These are phyloP conservation scores for Nesoenas mayeri DNA, from an alignment of 2,113 vertebrate genomes.

Conservation along the genomic window DNA sequence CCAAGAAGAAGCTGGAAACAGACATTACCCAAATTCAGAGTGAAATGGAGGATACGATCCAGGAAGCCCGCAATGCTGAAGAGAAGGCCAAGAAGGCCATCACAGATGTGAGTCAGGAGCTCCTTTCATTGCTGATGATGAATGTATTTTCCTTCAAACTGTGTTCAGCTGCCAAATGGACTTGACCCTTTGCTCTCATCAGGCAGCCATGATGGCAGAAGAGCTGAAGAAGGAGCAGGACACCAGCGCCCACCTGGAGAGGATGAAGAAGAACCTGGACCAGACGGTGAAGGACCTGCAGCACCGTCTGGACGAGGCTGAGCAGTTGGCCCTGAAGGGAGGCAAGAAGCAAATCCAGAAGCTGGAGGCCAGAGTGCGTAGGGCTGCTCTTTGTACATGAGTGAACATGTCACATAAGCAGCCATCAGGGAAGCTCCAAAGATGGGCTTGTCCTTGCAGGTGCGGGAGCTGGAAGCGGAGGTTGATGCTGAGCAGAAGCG, in stretches of 20 bases:
- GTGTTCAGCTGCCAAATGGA: too few species aligned
- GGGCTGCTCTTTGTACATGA: background rate
- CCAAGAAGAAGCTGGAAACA: background rate
- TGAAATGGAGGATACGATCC: conserved; percentile 66
- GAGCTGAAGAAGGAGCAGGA: conserved; percentile 95
- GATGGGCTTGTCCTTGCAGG: too few species aligned
- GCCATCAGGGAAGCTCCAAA: too few species aligned
- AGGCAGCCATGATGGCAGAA: conserved; percentile 91
- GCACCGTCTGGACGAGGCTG: conserved; percentile 81
- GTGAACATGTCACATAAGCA: background rate
- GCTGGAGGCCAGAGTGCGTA: conserved; percentile 81
- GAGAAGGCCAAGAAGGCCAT: conserved; percentile 79
- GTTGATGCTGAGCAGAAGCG: too few species aligned
- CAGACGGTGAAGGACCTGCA: background rate
- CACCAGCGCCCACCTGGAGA: conserved; percentile 84
- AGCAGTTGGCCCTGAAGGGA: conserved; percentile 81
- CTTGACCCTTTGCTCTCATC: too few species aligned
- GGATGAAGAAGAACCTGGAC: conserved; percentile 70
- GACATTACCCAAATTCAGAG: conserved; percentile 72
- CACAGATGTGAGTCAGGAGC: conserved; percentile 65
- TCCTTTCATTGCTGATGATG: background rate
- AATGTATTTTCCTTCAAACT: too few species aligned
- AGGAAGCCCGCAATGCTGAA: conserved; percentile 74
- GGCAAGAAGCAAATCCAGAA: conserved; percentile 89
- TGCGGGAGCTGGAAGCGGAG: too few species aligned